Base-by-base conservation (phyloP, 2,888 invertebrate genomes). In the Sarcophaga carnaria region DNA sequence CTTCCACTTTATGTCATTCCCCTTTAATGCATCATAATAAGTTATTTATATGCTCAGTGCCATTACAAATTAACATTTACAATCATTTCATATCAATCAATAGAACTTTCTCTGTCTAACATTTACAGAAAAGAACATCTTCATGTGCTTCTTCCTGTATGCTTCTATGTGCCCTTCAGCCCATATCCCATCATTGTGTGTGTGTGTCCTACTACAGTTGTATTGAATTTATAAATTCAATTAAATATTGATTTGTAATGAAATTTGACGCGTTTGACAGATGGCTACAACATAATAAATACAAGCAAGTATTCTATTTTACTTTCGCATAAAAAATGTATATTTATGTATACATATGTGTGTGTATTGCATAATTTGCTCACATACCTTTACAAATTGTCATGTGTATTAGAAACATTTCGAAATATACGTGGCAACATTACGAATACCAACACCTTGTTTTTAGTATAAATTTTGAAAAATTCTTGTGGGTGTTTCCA, bases 181-280 rank as follows among this genome's bases (percentile, higher is more conserved):
- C 2, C 37, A 25, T 8, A 6, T 1, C 27, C 0, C 12, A 12
- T 6, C 12, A 1, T 66, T 71, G 70, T 54, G 25, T 22, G 22
- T 54, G 25, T 70, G 20, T 47, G 45, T 12, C n/a, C 70, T 25
- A 25, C n/a, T 37, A 37, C 8, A 0, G 10, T 10, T 8, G 37
- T 37, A 83, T 71, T 37, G 66, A 69, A 83, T 80, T 60, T 79
- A 84, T 71, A 80, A 72, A 83, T 83, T 80, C 80, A 86, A 86
- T 83, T 86, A 83, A 86, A 83, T 86, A 86, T 83, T 83, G 86
- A 86, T 83, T 83, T 83, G 79, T 80, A 72, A 83, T 83, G 83
- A 79, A 47, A 85, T 82, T 82, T 79, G 85, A 85, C 69, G 70
- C 75, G 63, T 71, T 80, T 83, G 86, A 76, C 79, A 86, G 86